These are phyloP conservation scores for Nannospalax galili DNA, from an alignment of 2,113 vertebrate genomes.

Conservation along the genomic window DNA sequence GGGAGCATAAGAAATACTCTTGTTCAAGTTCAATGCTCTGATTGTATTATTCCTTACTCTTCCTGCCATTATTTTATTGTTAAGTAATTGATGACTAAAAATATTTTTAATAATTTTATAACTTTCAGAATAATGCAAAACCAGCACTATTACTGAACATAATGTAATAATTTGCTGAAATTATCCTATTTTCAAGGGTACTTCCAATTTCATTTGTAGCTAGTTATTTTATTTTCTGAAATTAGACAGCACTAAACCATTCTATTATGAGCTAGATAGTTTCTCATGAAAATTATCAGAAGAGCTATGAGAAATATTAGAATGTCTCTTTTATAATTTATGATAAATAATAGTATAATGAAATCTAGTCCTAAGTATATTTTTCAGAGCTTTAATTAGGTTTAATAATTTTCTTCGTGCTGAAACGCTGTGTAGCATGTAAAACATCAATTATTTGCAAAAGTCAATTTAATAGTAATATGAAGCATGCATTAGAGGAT, in stretches of 20 bases:
- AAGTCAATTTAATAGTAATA: neutral
- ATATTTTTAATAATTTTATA: constrained; percentile 36
- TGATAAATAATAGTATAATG: constrained; percentile 36
- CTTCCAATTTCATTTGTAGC: constrained; percentile 8
- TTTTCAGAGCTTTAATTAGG: constrained; percentile 57
- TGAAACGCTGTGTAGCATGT: neutral
- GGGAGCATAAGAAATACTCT: neutral
- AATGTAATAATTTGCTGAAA: constrained; percentile 22
- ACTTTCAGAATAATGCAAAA: constrained; percentile 38
- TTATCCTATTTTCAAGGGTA: constrained; percentile 1
- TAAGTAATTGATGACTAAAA: neutral
- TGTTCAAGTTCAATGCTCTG: neutral
- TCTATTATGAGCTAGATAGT: neutral
- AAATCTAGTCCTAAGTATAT: constrained; percentile 23
- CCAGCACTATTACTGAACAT: neutral
- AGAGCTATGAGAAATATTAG: neutral
- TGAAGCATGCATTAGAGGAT: neutral
- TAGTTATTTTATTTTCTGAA: constrained; percentile 35
- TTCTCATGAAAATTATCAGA: constrained; percentile 54
- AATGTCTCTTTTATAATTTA: constrained; percentile 33
- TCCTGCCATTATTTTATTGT: neutral
- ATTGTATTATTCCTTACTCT: neutral
- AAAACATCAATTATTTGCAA: constrained; percentile 21
- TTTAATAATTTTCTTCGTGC: constrained; percentile 4
- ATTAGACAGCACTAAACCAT: constrained; percentile 2